Evolutionary conservation across 2,797 vertebrate species (phyloP).

Genomic region (Erethizon dorsatum): DNA sequence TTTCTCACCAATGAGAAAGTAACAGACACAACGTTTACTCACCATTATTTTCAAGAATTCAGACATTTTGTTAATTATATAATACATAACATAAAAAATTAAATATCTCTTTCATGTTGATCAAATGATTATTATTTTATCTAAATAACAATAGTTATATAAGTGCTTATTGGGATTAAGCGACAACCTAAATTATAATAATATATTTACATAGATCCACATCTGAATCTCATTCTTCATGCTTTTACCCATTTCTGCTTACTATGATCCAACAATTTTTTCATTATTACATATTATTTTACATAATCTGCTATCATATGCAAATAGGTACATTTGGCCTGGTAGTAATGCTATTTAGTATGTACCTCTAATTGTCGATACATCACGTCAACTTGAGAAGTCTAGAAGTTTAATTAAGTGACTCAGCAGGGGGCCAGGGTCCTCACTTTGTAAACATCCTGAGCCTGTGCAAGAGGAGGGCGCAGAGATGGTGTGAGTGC

Average conservation of each 20-base stretch:
- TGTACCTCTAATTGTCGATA: not conserved
- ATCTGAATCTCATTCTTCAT: not conserved
- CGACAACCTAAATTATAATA: not conserved
- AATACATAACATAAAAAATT: not conserved
- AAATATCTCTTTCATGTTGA: not conserved
- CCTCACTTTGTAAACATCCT: no score
- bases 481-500: no score
- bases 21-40: not conserved
- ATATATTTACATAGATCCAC: not conserved
- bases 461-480: no score
- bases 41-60: not conserved
- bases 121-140: not conserved
- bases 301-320: not conserved
- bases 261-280: not conserved
- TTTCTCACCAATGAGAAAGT: not conserved
- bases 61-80: not conserved
- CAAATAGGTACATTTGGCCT: not conserved
- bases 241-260: not conserved
- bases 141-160: not conserved
- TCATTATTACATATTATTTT: not conserved
- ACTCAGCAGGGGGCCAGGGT: no score
- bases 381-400: no score
- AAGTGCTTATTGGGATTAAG: not conserved
- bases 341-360: not conserved
- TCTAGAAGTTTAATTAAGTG: no score